A percentile compares a stretch with the other conserved stretches of the same genome.
These are phyloP conservation scores for Scaptodrosophila latifasciaeformis DNA, from an alignment of 2,888 invertebrate species.

Conservation along the genomic window DNA sequence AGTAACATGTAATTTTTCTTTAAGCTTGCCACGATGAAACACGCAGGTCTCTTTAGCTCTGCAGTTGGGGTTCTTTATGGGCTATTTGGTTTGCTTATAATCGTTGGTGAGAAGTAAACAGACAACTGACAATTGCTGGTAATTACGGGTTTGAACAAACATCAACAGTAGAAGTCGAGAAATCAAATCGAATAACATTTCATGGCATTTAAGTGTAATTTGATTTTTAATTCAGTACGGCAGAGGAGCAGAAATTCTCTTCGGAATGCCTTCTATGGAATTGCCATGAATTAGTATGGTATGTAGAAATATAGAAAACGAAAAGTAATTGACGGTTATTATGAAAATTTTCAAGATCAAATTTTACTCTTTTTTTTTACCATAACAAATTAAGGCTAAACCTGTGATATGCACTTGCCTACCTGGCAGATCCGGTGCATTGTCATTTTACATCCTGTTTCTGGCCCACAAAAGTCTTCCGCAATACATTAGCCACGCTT, in stretches of 20 bases:
- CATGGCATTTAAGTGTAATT: conserved; percentile 64
- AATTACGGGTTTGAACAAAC: conserved; percentile 38
- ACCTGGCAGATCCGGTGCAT: not conserved
- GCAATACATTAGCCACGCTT: conserved; percentile 50
- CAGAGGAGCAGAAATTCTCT: conserved; percentile 26
- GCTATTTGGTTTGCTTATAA: conserved; percentile 27
- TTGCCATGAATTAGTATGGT: too few species aligned
- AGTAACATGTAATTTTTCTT: conserved; percentile 38
- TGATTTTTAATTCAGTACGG: conserved; percentile 19
- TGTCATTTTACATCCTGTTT: conserved; percentile 34
- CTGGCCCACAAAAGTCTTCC: conserved; percentile 46
- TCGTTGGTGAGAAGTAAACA: conserved; percentile 45
- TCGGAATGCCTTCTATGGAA: too few species aligned
- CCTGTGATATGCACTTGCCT: not conserved
- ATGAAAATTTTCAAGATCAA: not conserved
- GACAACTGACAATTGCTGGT: conserved; percentile 49
- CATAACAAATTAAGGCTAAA: not conserved
- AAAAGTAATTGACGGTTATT: not conserved
- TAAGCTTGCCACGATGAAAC: not conserved
- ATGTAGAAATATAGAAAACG: too few species aligned
- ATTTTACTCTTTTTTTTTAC: not conserved
- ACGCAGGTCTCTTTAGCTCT: conserved; percentile 31
- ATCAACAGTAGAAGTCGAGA: not conserved
- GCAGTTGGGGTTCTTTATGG: not conserved
- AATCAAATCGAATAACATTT: conserved; percentile 54